These are phyloP conservation scores for Tortrix viridana DNA, from an alignment of 2,888 invertebrate genomes.

Conservation along the genomic window DNA sequence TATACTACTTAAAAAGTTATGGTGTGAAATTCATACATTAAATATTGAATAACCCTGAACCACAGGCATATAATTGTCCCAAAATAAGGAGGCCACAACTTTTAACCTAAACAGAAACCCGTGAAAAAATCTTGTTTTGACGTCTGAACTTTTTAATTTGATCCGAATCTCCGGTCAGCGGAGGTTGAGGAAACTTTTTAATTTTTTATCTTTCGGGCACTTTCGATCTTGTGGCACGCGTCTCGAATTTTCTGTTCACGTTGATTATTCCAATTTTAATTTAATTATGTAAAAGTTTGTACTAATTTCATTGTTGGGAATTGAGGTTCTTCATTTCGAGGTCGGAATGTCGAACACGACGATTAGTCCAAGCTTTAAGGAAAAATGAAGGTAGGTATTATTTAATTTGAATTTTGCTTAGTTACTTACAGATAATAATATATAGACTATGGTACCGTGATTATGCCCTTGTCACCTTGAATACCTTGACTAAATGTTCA, in stretches of 20 bases:
- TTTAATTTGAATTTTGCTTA: too few relatives aligned
- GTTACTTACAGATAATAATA: too few relatives aligned
- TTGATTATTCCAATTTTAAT: conserved; percentile 22
- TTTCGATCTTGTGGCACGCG: conserved; percentile 4
- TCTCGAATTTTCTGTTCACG: conserved; percentile 5
- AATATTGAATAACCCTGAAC: too few relatives aligned
- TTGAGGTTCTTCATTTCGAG: neutral
- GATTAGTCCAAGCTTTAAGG: too few relatives aligned
- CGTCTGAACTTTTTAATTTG: conserved; percentile 29
- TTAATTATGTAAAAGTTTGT: neutral
- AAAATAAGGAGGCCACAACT: neutral
- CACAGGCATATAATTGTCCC: too few relatives aligned
- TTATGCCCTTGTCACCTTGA: too few relatives aligned
- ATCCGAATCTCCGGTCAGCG: conserved; percentile 10
- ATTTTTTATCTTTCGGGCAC: neutral
- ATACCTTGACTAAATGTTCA: too few relatives aligned
- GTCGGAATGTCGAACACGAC: neutral
- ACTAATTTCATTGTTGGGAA: conserved; percentile 7
- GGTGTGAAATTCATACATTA: too few relatives aligned
- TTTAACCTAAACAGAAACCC: neutral
- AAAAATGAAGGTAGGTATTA: too few relatives aligned
- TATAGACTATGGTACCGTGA: too few relatives aligned
- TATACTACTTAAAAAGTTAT: too few relatives aligned
- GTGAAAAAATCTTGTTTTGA: conserved; percentile 8
- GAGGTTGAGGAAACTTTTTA: conserved; percentile 8